Evolutionary conservation across 2,113 vertebrate genomes (phyloP), one percentile per base, ranked within the genome.

Genomic region (Epinephelus lanceolatus): DNA sequence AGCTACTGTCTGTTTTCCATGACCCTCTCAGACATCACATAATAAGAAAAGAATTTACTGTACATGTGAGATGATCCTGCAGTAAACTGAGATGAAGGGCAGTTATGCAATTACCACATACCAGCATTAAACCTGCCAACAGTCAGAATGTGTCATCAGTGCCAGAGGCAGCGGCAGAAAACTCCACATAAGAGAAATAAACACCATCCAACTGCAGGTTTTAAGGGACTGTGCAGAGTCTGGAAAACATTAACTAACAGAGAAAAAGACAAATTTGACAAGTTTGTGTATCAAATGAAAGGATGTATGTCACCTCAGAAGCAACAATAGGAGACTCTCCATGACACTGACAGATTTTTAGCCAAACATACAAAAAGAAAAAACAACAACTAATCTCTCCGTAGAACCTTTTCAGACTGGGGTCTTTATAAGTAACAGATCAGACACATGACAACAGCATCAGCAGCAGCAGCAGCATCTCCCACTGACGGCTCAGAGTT

Each of bases 401-500:
- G 63, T 49, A 18, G 81, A 49, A 60, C 65, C 78, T 78, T 80
- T 56, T 77, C 67, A 73, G 70, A 37, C 73, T 11, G 4, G 40
- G 11, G 27, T 69, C 59, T 76, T 75, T 69, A 10, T n/a, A 25
- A 86, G 70, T 27, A 76, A 45, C 77, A 72, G 87, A 86, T 89
- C 86, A 85, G 86, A 79, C 73, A 21, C 57, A 66, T 53, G 76
- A 69, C 86, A 72, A 53, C 73, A 84, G 76, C 88, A 52, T 47
- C 90, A 75, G 49, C 89, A 71, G 84, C 79, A 80, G 67, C 85
- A 65, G 88, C 86, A 84, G 25, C 89, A 86, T 81, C 90, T 89
- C 88, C 89, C 91, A 87, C 91, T 65, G 89, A 88, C 51, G 53
- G 87, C 91, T 89, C 91, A 81, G 83, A 78, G 88, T 80, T 19